A percentile compares a stretch with the other conserved stretches of the same genome.
These are phyloP conservation scores for Syritta pipiens DNA, from an alignment of 2,888 invertebrate species.

Conservation along the genomic window DNA sequence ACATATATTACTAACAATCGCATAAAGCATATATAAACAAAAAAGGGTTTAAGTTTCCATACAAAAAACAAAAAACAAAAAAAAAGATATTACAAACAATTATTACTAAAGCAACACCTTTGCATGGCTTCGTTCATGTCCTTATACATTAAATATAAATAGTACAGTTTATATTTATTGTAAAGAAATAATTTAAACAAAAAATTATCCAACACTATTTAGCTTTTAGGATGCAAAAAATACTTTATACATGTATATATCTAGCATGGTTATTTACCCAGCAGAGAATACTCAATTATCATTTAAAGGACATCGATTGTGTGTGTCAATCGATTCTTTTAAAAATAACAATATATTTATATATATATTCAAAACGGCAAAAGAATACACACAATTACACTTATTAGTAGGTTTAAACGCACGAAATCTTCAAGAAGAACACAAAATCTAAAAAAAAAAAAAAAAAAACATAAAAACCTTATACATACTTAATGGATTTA, in stretches of 20 bases:
- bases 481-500: no score
- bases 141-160: constrained; percentile 16
- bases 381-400: constrained; percentile 26
- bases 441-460: no score
- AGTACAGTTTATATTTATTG: constrained; percentile 25
- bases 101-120: background rate
- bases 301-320: constrained; percentile 26
- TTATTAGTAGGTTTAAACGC: constrained; percentile 55
- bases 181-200: constrained; percentile 10
- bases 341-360: constrained; percentile 38
- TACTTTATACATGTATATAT: constrained; percentile 23
- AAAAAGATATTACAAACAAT: background rate
- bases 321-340: constrained; percentile 47
- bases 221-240: constrained; percentile 19
- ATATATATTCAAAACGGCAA: background rate
- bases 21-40: constrained; percentile 62
- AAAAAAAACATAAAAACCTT: no score
- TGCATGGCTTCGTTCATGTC: constrained; percentile 22
- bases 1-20: constrained; percentile 65
- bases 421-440: constrained; percentile 17
- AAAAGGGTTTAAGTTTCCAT: constrained; percentile 53
- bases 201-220: constrained; percentile 30
- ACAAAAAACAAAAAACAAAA: constrained; percentile 44
- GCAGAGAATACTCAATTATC: constrained; percentile 40
- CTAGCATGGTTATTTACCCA: constrained; percentile 43